These are phyloP conservation scores for Syngnathus rostellatus DNA, from an alignment of 2,797 vertebrate genomes.

Conservation along the genomic window DNA sequence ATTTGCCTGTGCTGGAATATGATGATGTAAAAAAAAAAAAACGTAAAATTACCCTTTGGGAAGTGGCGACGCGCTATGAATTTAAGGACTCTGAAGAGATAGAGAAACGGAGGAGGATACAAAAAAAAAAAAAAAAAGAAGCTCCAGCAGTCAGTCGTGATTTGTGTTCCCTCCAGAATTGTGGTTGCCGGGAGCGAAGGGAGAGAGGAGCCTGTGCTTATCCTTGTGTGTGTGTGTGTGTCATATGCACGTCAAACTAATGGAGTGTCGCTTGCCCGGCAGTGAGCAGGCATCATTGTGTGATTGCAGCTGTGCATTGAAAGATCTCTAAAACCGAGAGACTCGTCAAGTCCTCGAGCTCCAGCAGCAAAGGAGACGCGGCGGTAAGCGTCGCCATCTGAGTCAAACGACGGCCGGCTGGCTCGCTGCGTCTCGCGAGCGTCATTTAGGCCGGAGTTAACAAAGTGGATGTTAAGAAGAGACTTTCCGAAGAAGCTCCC, in stretches of 20 bases:
- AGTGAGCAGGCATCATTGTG: slow-evolving; percentile 66
- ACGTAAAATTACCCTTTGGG: slow-evolving; percentile 22
- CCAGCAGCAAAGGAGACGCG: no score
- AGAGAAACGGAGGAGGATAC: background rate
- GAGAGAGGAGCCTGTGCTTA: background rate
- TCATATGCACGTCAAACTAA: slow-evolving; percentile 56
- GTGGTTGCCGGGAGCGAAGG: slow-evolving; percentile 12
- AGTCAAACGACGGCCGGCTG: no score
- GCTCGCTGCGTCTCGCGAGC: no score
- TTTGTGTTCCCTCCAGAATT: slow-evolving; percentile 44
- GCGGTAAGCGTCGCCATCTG: background rate
- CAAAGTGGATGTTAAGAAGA: background rate
- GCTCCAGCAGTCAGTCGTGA: slow-evolving; percentile 45
- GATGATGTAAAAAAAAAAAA: slow-evolving; percentile 10
- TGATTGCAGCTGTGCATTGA: slow-evolving; percentile 65
- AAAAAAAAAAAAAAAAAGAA: slow-evolving; percentile 8
- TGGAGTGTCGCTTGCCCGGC: slow-evolving; percentile 71
- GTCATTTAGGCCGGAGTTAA: background rate
- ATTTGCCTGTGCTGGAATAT: slow-evolving; percentile 33
- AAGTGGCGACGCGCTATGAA: slow-evolving; percentile 19
- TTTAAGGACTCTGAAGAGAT: slow-evolving; percentile 29
- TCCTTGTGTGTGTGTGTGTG: slow-evolving; percentile 5
- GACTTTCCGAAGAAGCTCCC: slow-evolving; percentile 7
- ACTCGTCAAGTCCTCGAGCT: slow-evolving; percentile 49
- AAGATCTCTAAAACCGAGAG: slow-evolving; percentile 65